Base-by-base conservation (phyloP, 2,888 invertebrate species). In the Aphidoletes aphidimyza region DNA sequence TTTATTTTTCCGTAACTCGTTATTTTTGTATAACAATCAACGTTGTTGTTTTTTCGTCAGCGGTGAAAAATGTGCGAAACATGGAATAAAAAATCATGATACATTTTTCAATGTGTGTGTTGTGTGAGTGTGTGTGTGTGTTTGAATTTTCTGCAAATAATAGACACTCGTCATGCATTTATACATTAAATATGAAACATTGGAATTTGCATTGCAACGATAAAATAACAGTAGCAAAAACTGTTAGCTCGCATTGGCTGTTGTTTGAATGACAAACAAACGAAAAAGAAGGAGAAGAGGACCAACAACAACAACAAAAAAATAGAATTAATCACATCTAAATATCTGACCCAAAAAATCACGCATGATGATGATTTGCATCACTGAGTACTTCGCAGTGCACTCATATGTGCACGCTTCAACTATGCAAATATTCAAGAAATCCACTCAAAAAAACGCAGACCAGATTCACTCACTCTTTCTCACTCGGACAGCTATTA, bases 341-440 rank as follows among this genome's bases (percentile, higher is more conserved):
- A 69, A 69, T 69, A 69, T 69, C 30, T 30, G 30, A 69, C 69
- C 30, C 17, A 17, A 69, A 69, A 69, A 69, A 69, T 69, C 69
- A 69, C 34, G 69, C 69, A 69, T 69, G 69, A 54, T 69, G 69
- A 54, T 54, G 26, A 69, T 69, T 69, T 69, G 69, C 69, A 69
- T 69, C 9, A 34, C 14, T 30, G 69, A 26, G 34, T 14, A 69
- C 8, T 0, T 1, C n/a, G 26, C 69, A 69, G 2, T 0, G n/a
- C 17, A 26, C 69, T n/a, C 54, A 54, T 11, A 69, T 42, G 42
- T 14, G 42, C 6, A 42, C 42, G n/a, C n/a, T n/a, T 42, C 42
- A 42, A 42, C 42, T 42, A 9, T 34, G 69, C 69, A 69, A 69
- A 34, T 30, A 69, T 30, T 2, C 8, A 69, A 69, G 69, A 34